phyloP scores from a whole-genome alignment of 2,113 vertebrate species.

The Lonchura striata region DNA sequence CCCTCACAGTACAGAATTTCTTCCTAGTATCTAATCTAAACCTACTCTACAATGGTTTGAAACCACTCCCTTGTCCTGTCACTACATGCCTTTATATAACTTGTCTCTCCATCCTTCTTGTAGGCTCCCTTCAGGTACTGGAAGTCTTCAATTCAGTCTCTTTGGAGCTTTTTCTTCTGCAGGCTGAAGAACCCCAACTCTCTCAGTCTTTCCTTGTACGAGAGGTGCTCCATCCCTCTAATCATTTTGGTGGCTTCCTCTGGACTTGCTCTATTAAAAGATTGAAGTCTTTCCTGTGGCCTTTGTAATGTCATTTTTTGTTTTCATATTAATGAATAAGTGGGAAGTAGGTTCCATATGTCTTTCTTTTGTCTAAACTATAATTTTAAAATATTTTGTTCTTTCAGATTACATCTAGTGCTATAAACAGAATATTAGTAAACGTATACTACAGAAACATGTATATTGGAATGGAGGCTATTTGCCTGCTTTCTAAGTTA shows the following conservation, averaged over 20 bases:
- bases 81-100: neutral
- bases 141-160: neutral
- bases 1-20: neutral
- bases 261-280: neutral
- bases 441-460: neutral
- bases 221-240: neutral
- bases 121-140: neutral
- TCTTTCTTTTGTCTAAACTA: neutral
- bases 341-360: neutral
- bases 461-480: neutral
- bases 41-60: neutral
- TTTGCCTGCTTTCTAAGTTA: neutral
- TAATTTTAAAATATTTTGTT: neutral
- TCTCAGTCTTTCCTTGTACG: neutral
- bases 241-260: neutral
- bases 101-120: neutral
- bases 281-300: neutral
- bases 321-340: neutral
- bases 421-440: neutral
- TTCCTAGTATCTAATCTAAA: neutral
- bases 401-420: neutral
- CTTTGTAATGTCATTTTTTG: neutral
- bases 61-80: neutral
- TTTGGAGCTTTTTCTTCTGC: neutral
- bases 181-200: neutral